Evolutionary conservation across 1,140 invertebrate genomes (phyloP).

Genomic region (Pachypsylla venusta): DNA sequence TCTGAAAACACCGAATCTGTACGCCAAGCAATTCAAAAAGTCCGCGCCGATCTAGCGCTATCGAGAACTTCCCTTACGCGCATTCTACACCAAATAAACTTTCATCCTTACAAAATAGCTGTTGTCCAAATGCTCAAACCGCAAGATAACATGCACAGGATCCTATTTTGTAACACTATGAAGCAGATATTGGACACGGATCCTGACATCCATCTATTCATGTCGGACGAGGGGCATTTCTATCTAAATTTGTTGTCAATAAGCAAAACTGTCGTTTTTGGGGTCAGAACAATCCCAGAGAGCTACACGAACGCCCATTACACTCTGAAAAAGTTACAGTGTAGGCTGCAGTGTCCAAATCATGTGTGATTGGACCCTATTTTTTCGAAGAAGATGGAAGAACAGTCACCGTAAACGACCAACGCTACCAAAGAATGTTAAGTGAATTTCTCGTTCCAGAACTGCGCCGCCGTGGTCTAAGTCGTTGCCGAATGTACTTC

Average conservation of each 20-base stretch:
- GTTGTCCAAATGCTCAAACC: constrained; percentile 17
- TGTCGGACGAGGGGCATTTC: constrained; percentile 28
- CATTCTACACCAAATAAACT: constrained; percentile 14
- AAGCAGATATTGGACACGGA: neutral
- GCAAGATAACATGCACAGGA: constrained; percentile 12
- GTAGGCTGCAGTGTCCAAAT: constrained; percentile 11
- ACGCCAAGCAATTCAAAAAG: constrained; percentile 14
- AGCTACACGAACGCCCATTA: constrained; percentile 5
- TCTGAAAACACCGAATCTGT: constrained; percentile 20
- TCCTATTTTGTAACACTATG: constrained; percentile 15
- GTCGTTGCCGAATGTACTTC: constrained; percentile 23
- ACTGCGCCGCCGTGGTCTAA: constrained; percentile 13
- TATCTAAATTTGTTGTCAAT: constrained; percentile 28
- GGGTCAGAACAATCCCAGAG: constrained; percentile 12
- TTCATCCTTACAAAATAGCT: constrained; percentile 19
- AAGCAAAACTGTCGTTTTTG: constrained; percentile 22
- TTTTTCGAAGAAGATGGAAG: constrained; percentile 11
- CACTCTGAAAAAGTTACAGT: constrained; percentile 12
- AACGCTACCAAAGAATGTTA: constrained; percentile 19
- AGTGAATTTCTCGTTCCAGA: constrained; percentile 18
- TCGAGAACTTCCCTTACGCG: constrained; percentile 10
- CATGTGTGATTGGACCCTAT: constrained; percentile 12
- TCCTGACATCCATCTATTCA: constrained; percentile 7
- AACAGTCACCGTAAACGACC: constrained; percentile 18
- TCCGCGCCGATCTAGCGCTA: constrained; percentile 16